phyloP scores from a whole-genome alignment of 2,888 invertebrate genomes.

The Spodoptera picta region DNA sequence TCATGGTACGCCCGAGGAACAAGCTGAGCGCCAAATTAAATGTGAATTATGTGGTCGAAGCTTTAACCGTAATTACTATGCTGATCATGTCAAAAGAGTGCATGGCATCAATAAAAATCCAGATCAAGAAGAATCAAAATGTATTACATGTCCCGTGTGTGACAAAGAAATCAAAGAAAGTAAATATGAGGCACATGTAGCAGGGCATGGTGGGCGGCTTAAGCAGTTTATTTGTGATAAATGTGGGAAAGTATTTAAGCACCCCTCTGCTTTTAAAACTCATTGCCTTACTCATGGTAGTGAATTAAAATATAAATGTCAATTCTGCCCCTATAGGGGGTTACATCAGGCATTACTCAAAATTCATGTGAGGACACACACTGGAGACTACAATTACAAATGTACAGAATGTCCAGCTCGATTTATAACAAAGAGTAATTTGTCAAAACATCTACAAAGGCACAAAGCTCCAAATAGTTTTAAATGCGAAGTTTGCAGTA shows the following conservation, averaged over 20 bases:
- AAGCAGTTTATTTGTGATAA: constrained; percentile 64
- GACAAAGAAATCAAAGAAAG: constrained; percentile 46
- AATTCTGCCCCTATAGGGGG: constrained; percentile 67
- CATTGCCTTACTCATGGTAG: constrained; percentile 63
- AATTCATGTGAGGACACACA: constrained; percentile 66
- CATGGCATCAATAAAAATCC: constrained; percentile 36
- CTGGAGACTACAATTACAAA: constrained; percentile 65
- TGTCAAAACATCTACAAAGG: constrained; percentile 59
- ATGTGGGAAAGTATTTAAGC: constrained; percentile 64
- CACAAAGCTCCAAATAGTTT: constrained; percentile 48
- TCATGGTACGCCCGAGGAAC: constrained; percentile 52
- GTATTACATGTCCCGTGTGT: constrained; percentile 56
- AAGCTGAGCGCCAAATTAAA: constrained; percentile 35
- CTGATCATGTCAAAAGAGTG: constrained; percentile 48
- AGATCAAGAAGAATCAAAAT: constrained; percentile 4
- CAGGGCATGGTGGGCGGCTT: constrained; percentile 46
- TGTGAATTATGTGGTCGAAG: constrained; percentile 55
- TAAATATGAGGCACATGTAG: constrained; percentile 54
- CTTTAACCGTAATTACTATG: constrained; percentile 45
- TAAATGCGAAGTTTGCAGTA: constrained; percentile 55
- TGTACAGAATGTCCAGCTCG: constrained; percentile 63
- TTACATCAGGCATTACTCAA: constrained; percentile 63
- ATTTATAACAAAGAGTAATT: constrained; percentile 68
- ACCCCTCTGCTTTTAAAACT: constrained; percentile 59
- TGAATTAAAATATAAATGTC: constrained; percentile 65